Percentiles rank a stretch among this genome's conserved stretches.
Evolutionary conservation across 2,888 invertebrate genomes (phyloP).

Genomic region (Stegana nigrithorax): DNA sequence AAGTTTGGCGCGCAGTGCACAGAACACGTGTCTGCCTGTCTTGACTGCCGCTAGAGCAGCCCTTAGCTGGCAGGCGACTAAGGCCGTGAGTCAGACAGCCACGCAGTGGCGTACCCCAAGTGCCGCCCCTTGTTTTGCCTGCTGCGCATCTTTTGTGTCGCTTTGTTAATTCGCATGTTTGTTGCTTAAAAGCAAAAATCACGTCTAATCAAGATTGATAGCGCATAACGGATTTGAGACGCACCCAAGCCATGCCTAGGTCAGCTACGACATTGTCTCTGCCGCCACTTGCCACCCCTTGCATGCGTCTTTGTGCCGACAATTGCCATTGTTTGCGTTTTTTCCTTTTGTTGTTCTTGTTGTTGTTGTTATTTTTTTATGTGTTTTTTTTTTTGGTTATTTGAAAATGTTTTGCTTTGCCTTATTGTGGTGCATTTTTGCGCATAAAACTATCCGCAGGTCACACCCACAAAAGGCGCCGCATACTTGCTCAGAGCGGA

Average conservation of each 20-base stretch:
- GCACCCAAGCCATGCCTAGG: slow-evolving; percentile 36
- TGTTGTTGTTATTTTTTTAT: neutral
- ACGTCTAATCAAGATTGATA: slow-evolving; percentile 69
- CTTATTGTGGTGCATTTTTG: slow-evolving; percentile 9
- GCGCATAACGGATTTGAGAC: slow-evolving; percentile 63
- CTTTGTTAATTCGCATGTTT: slow-evolving; percentile 51
- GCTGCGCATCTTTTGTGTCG: slow-evolving; percentile 19
- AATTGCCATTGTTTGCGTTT: too few relatives aligned
- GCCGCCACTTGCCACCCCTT: neutral
- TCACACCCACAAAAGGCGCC: slow-evolving; percentile 33
- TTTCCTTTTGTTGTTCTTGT: too few relatives aligned
- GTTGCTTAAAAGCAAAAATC: slow-evolving; percentile 60
- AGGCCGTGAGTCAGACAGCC: too few relatives aligned
- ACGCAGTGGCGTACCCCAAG: too few relatives aligned
- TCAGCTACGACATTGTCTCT: slow-evolving; percentile 31
- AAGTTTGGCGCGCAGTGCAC: too few relatives aligned
- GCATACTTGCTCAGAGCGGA: neutral
- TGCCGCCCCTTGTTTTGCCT: too few relatives aligned
- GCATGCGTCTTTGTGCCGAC: neutral
- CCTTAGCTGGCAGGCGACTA: too few relatives aligned
- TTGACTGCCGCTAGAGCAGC: too few relatives aligned
- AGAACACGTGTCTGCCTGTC: too few relatives aligned
- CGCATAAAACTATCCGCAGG: slow-evolving; percentile 38
- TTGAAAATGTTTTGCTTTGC: slow-evolving; percentile 39
- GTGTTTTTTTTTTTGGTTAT: slow-evolving; percentile 35